These are phyloP conservation scores for Margarornis squamiger DNA, from an alignment of 2,797 vertebrate genomes.

Conservation along the genomic window DNA sequence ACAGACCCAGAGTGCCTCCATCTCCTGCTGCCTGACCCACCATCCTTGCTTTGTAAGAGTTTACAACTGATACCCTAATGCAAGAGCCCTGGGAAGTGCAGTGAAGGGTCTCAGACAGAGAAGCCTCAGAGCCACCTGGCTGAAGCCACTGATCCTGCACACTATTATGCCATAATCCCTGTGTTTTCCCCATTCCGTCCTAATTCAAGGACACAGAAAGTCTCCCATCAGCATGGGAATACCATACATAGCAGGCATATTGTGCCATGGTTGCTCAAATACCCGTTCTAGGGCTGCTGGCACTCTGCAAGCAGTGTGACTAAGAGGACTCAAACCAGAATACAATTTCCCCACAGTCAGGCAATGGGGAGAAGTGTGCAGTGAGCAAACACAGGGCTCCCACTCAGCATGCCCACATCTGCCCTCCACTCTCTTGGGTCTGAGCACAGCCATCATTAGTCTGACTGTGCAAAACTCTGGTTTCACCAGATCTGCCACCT, in stretches of 20 bases:
- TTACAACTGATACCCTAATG: not conserved
- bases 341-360: not conserved
- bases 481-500: not conserved
- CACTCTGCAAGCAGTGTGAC: not conserved
- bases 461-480: not conserved
- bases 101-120: not conserved
- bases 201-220: not conserved
- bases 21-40: rapidly evolving
- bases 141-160: not conserved
- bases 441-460: not conserved
- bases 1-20: not conserved
- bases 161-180: not conserved
- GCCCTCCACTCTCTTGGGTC: not conserved
- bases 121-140: not conserved
- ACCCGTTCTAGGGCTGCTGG: not conserved
- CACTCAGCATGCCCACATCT: rapidly evolving
- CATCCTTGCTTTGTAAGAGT: rapidly evolving
- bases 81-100: not conserved
- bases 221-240: not conserved
- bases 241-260: not conserved
- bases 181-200: not conserved
- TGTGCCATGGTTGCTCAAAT: not conserved
- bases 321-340: not conserved
- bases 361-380: not conserved
- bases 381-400: not conserved